Base-by-base conservation (phyloP, 64 coral and sea anemone genomes). In the Hydrozoanthus tunicans region DNA sequence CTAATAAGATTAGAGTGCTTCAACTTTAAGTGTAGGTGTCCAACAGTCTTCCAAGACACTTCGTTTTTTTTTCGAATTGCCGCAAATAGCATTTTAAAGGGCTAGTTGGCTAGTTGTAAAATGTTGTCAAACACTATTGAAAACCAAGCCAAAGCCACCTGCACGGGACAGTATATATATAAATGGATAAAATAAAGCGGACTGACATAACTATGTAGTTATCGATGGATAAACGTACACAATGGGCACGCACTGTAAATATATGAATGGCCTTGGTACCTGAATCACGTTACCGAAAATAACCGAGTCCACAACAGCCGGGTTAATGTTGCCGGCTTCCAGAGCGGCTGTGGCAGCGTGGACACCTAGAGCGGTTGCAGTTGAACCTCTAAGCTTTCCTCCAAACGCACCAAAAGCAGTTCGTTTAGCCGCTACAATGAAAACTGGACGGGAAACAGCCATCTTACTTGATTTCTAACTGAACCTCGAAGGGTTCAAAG, bases 241-340 rank as follows among this genome's bases (percentile, higher is more conserved):
- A 10, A 5, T 56, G 14, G 7, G 6, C 3, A 53, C 17, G 15
- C 43, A 8, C 32, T 1, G 52, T 58, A 15, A 14, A 73, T 14
- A 25, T 74, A 7, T 13, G 3, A 78, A 6, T 57, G 4, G 7
- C 27, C 32, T 43, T 43, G 32, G 15, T 93, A 98, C 97, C 94
- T 99, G 97, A 14, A 95, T 95, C 53, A 99, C 97, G 81, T 95
- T 99, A 7, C 97, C 97, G 90, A 99, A 99, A 15, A 99, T 91
- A 7, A 95, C 92, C 0, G 94, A 94, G 51, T 99, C 97, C 1
- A 99, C 97, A 71, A 83, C 91, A 4, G 97, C 94, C 6, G 97
- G 97, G 62, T 99, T 94, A 53, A 99, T 92, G 79, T 89, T 93
- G 32, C 94, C 97, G 9, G 91, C 82, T n/a, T 91, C 89, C 20